Conservation (phyloP, 2,797 vertebrate species). For the Lagorchestes hirsutus region DNA sequence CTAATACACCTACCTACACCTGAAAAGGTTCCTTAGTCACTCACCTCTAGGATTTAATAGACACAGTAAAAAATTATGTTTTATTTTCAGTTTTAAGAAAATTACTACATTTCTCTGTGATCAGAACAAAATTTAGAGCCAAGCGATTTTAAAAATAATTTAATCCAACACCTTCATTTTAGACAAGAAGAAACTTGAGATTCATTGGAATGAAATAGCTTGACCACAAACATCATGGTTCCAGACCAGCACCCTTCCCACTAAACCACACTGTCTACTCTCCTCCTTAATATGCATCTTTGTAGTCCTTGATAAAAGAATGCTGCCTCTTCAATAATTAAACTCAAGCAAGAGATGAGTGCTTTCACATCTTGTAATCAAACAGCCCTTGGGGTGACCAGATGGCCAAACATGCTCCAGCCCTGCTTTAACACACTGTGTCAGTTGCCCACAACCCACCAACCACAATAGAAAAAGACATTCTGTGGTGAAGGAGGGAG, state of each 20-base stretch:
- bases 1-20: background rate
- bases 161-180: background rate
- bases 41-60: background rate
- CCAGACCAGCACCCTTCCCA: background rate
- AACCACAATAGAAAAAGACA: constrained; percentile 59
- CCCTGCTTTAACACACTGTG: constrained; percentile 68
- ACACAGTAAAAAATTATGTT: background rate
- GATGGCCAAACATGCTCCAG: constrained; percentile 79
- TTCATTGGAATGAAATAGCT: background rate
- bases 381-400: constrained; percentile 68
- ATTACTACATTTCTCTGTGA: background rate
- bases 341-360: constrained; percentile 70
- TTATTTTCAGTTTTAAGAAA: constrained; percentile 33
- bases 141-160: constrained; percentile 60
- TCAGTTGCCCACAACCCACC: constrained; percentile 62
- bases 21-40: background rate
- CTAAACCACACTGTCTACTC: background rate
- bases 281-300: constrained; percentile 34
- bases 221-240: background rate
- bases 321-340: constrained; percentile 86
- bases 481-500: constrained; percentile 74
- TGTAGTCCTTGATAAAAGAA: constrained; percentile 84
- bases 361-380: constrained; percentile 73
- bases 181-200: background rate
- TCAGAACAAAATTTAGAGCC: constrained; percentile 27